A percentile compares a stretch with the other conserved stretches of the same genome.
These are phyloP conservation scores for Meda fulgida DNA, from an alignment of 2,797 vertebrate species.

Conservation along the genomic window DNA sequence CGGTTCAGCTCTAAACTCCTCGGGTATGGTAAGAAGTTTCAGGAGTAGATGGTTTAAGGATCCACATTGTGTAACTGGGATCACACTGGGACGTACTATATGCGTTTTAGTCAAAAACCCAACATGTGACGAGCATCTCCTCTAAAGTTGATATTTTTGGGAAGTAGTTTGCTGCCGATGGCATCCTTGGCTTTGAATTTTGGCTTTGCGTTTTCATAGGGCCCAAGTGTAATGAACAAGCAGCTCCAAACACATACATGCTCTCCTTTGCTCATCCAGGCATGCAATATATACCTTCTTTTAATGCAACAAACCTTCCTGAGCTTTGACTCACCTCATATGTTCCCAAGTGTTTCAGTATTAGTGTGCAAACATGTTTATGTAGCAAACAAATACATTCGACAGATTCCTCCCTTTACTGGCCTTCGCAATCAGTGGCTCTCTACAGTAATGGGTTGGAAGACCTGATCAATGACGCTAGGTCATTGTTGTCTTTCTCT, in stretches of 20 bases:
- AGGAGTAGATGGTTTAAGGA: conserved; percentile 55
- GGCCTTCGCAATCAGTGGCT: conserved; percentile 46
- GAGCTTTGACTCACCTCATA: conserved; percentile 51
- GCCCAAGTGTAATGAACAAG: conserved; percentile 12
- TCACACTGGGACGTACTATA: conserved; percentile 28
- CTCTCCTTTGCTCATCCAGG: not conserved
- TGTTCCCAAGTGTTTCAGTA: conserved; percentile 73
- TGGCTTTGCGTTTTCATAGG: conserved; percentile 53
- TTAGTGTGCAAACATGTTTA: conserved; percentile 71
- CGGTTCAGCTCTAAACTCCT: conserved; percentile 34
- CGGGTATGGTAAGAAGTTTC: conserved; percentile 43
- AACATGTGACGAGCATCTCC: conserved; percentile 28
- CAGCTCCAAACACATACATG: conserved; percentile 23
- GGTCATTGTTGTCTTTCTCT: conserved; percentile 70
- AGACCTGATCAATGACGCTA: conserved; percentile 71
- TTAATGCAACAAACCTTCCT: conserved; percentile 36
- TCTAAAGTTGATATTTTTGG: conserved; percentile 28
- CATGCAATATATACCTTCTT: conserved; percentile 30
- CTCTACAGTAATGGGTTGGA: conserved; percentile 69
- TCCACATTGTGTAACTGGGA: conserved; percentile 50
- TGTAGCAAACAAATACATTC: conserved; percentile 65
- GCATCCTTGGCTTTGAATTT: conserved; percentile 58
- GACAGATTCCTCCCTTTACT: conserved; percentile 60
- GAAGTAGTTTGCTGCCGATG: conserved; percentile 64
- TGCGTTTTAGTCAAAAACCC: conserved; percentile 8